A percentile compares a stretch with the other conserved stretches of the same genome.
Conservation (phyloP, 2,797 vertebrate genomes). For the Pseudochromis fuscus region DNA sequence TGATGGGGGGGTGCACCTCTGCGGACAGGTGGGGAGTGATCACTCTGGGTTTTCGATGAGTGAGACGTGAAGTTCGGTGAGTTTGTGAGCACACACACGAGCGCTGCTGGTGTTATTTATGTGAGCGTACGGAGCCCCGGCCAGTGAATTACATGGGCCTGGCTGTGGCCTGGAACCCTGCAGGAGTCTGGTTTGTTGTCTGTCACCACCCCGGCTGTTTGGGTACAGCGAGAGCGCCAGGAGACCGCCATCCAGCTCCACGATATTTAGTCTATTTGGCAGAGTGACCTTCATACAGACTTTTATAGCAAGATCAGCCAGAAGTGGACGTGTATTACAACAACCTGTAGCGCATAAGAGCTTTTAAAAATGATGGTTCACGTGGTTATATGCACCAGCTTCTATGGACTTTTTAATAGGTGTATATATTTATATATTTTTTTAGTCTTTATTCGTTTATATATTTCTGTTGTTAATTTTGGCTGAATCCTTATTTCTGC, state of each 20-base stretch:
- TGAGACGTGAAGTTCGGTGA: constrained; percentile 33
- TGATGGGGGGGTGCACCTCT: constrained; percentile 61
- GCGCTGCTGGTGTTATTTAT: constrained; percentile 16
- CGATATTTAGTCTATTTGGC: constrained; percentile 61
- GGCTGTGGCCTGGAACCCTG: constrained; percentile 42
- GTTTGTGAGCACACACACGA: constrained; percentile 35
- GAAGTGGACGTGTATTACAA: constrained; percentile 18
- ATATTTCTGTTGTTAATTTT: no score
- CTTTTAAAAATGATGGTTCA: no score
- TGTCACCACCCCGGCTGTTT: constrained; percentile 67
- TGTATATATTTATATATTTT: no score
- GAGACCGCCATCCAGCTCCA: constrained; percentile 26
- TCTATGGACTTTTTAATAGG: no score
- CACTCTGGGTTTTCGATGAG: constrained; percentile 26
- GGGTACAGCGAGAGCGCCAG: constrained; percentile 50
- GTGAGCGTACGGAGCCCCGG: constrained; percentile 30
- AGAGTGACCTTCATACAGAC: constrained; percentile 29
- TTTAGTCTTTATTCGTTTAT: no score
- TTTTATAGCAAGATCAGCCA: constrained; percentile 25
- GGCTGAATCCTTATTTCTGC: no score
- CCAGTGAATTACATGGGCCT: constrained; percentile 47
- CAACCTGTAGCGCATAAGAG: neutral
- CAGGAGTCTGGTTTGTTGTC: constrained; percentile 69
- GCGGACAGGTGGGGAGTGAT: constrained; percentile 64
- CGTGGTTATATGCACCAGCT: no score